Evolutionary conservation across 2,888 invertebrate genomes (phyloP).

Genomic region (Tricholauxania praeusta): DNA sequence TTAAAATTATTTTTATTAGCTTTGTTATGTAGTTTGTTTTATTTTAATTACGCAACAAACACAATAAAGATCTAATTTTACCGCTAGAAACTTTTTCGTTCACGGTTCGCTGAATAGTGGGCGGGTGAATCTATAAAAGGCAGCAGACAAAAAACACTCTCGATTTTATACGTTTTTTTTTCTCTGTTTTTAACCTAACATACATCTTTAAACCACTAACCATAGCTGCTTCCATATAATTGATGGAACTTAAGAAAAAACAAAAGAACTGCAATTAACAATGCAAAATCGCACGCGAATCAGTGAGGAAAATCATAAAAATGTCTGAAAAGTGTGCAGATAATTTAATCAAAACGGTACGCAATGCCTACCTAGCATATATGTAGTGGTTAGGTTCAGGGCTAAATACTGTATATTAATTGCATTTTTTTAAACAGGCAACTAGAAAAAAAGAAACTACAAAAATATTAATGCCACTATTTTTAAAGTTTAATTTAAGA

Average conservation of each 20-base stretch:
- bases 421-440: too few relatives aligned
- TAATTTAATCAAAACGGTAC: conserved; percentile 26
- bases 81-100: background rate
- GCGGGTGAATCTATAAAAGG: background rate
- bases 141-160: conserved; percentile 14
- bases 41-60: conserved; percentile 15
- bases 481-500: too few relatives aligned
- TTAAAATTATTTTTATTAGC: conserved; percentile 11
- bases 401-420: background rate
- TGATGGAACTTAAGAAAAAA: background rate
- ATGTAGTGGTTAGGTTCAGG: conserved; percentile 26
- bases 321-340: background rate
- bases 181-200: background rate
- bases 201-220: too few relatives aligned
- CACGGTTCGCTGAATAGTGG: conserved; percentile 26
- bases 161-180: background rate
- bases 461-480: too few relatives aligned
- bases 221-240: too few relatives aligned
- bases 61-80: background rate
- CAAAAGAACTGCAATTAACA: background rate
- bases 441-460: too few relatives aligned
- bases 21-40: conserved; percentile 19
- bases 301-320: background rate
- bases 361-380: conserved; percentile 2
- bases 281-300: conserved; percentile 13